Evolutionary conservation across 2,797 vertebrate genomes (phyloP).

Genomic region (Urosaurus nigricauda): DNA sequence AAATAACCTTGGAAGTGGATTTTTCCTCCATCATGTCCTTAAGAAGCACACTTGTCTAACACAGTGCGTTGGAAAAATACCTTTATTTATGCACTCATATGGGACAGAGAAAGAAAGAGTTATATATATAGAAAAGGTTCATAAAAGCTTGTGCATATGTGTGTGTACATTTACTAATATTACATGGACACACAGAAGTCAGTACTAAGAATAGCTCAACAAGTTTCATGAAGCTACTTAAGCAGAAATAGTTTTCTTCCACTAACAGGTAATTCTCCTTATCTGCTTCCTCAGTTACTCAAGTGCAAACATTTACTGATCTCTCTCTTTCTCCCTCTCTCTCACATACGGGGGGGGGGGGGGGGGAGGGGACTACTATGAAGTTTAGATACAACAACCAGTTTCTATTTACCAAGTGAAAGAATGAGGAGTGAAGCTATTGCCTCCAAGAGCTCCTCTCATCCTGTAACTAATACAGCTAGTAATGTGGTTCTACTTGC

Average conservation of each 20-base stretch:
- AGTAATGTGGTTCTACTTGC: constrained; percentile 8
- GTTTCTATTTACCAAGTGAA: constrained; percentile 44
- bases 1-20: neutral
- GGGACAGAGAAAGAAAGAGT: too few species aligned
- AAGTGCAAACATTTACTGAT: constrained; percentile 21
- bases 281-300: constrained; percentile 15
- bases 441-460: constrained; percentile 27
- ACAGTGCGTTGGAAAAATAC: neutral
- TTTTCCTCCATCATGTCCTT: neutral
- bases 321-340: too few species aligned
- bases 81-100: neutral
- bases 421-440: neutral
- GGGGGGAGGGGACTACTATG: constrained; percentile 16
- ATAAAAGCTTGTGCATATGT: too few species aligned
- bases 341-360: neutral
- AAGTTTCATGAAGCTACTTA: neutral
- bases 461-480: constrained; percentile 11
- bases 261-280: neutral
- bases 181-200: too few species aligned
- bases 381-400: neutral
- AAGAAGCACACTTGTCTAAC: neutral
- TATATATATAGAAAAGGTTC: too few species aligned
- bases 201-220: too few species aligned
- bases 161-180: too few species aligned
- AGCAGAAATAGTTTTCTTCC: constrained; percentile 15